Evolutionary conservation across 2,888 invertebrate species (phyloP).

Genomic region (Gastracanthus pulcherrimus): DNA sequence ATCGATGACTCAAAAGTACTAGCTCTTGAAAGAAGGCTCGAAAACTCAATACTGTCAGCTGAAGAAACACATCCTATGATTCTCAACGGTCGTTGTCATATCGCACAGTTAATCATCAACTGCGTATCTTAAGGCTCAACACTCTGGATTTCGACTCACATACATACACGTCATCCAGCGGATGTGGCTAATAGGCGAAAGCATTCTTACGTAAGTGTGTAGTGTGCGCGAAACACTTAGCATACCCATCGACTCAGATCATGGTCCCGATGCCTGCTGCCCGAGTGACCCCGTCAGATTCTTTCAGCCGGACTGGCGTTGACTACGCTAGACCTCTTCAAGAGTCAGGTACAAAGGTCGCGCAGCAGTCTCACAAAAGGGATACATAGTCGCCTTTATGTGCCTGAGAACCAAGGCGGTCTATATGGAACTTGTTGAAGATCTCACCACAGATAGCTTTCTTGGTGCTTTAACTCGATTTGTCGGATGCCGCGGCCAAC

Average conservation of each 20-base stretch:
- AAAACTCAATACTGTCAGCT: neutral
- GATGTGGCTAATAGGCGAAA: neutral
- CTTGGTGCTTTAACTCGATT: neutral
- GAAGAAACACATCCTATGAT: no score
- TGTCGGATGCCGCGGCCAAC: neutral
- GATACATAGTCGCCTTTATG: conserved; percentile 42
- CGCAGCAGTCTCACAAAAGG: neutral
- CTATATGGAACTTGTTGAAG: conserved; percentile 46
- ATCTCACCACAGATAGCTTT: conserved; percentile 39
- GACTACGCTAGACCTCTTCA: neutral
- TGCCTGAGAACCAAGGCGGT: conserved; percentile 46
- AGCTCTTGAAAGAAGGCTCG: no score
- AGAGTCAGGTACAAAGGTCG: neutral
- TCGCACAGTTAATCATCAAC: no score
- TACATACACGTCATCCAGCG: neutral
- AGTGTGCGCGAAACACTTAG: neutral
- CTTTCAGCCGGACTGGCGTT: neutral
- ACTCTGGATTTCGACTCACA: neutral
- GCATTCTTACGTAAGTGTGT: neutral
- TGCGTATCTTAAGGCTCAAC: neutral
- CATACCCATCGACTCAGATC: neutral
- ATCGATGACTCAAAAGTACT: neutral
- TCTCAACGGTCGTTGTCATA: no score
- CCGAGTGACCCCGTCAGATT: neutral
- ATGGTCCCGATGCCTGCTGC: neutral